Percentiles rank a stretch among this genome's conserved stretches.
phyloP scores from a whole-genome alignment of 2,888 invertebrate genomes.

The Euplexia lucipara region DNA sequence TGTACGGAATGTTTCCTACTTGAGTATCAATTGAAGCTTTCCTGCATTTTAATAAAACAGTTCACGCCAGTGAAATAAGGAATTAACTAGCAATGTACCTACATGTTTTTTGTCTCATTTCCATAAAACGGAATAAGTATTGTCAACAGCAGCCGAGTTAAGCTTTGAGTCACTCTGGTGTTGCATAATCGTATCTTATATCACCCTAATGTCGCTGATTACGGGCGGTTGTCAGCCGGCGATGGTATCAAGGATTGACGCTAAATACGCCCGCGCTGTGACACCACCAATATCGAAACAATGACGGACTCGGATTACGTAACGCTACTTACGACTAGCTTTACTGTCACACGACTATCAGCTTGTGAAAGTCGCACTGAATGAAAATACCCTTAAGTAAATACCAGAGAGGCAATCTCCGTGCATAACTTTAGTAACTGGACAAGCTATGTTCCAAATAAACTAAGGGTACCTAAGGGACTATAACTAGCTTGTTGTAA shows the following conservation, averaged over 20 bases:
- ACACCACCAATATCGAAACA: conserved; percentile 89
- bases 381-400: conserved; percentile 42
- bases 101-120: conserved; percentile 1
- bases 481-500: neutral
- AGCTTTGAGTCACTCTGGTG: conserved; percentile 64
- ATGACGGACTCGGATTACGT: conserved; percentile 86
- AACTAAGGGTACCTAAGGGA: neutral
- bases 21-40: neutral
- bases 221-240: conserved; percentile 75
- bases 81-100: neutral
- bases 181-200: conserved; percentile 83
- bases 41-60: neutral
- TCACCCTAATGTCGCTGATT: conserved; percentile 83
- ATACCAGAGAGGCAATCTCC: conserved; percentile 7
- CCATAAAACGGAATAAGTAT: conserved; percentile 15
- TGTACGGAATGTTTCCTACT: neutral
- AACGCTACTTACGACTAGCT: conserved; percentile 84
- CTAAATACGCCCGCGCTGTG: conserved; percentile 88
- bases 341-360: conserved; percentile 77
- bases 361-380: conserved; percentile 74
- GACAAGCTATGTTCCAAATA: neutral
- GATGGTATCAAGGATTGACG: conserved; percentile 90
- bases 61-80: neutral
- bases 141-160: conserved; percentile 61
- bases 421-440: conserved; percentile 3